Percentiles rank a stretch among this genome's conserved stretches.
Evolutionary conservation across 2,888 invertebrate genomes (phyloP).

Genomic region (Cheilosia scutellata): DNA sequence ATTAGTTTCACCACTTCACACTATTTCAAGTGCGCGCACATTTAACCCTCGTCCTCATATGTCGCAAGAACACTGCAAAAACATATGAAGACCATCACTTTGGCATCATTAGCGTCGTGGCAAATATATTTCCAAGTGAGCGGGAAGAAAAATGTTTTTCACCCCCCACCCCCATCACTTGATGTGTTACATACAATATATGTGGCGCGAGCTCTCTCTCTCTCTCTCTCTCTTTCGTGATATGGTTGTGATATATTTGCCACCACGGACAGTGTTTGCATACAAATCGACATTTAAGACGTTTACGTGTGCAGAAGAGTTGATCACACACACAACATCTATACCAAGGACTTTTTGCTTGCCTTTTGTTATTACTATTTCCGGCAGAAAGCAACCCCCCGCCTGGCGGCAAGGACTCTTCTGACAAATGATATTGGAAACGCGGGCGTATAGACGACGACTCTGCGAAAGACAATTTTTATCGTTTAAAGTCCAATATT

Average conservation of each 20-base stretch:
- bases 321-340: not conserved
- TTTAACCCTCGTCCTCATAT: conserved; percentile 1
- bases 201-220: conserved; percentile 30
- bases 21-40: conserved; percentile 50
- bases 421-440: conserved; percentile 59
- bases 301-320: conserved; percentile 49
- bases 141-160: not conserved
- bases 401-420: not conserved
- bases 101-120: conserved; percentile 71
- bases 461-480: conserved; percentile 69
- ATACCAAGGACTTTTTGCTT: not conserved
- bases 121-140: conserved; percentile 51
- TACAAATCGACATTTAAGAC: conserved; percentile 76
- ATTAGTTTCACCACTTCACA: conserved; percentile 66
- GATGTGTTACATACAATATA: conserved; percentile 49
- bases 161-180: conserved; percentile 13
- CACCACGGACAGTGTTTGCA: conserved; percentile 73
- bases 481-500: conserved; percentile 75
- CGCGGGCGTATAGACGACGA: not conserved
- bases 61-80: conserved; percentile 16
- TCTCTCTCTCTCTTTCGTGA: conserved; percentile 29
- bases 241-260: conserved; percentile 73
- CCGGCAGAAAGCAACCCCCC: conserved; percentile 4
- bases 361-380: conserved; percentile 67
- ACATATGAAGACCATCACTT: conserved; percentile 74